These are phyloP conservation scores for Lordiphosa clarofinis DNA, from an alignment of 1,140 invertebrate genomes.

Conservation along the genomic window DNA sequence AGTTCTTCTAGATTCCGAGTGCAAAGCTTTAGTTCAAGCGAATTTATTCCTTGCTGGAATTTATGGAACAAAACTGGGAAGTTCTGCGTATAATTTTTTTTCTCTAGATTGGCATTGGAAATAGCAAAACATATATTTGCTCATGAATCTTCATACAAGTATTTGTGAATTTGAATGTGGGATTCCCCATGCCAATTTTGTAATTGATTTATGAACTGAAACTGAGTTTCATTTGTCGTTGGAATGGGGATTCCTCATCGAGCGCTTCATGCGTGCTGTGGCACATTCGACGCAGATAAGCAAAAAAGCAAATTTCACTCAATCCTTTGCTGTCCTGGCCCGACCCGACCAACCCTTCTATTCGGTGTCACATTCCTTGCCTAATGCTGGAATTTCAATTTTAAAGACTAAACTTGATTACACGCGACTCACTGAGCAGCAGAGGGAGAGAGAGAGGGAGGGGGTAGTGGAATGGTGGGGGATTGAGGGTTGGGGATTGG, in stretches of 20 bases:
- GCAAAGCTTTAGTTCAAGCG: no score
- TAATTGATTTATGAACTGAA: conserved; percentile 20
- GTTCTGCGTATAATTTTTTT: no score
- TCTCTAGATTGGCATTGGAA: no score
- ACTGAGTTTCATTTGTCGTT: conserved; percentile 9
- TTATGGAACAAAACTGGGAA: no score
- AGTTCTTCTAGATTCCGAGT: no score
- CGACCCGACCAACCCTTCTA: conserved; percentile 16
- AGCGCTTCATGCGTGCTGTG: conserved; percentile 30
- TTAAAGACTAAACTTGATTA: conserved; percentile 77
- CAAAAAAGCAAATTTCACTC: conserved; percentile 7
- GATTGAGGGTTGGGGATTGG: conserved; percentile 17
- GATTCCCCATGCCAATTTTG: background rate
- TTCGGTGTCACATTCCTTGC: conserved; percentile 48
- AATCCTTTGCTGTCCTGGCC: conserved; percentile 16
- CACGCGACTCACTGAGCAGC: conserved; percentile 43
- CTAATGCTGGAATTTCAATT: conserved; percentile 76
- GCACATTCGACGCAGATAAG: conserved; percentile 50
- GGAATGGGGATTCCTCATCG: background rate
- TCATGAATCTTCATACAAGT: no score
- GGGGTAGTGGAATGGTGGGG: background rate
- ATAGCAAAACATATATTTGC: no score
- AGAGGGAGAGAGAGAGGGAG: background rate
- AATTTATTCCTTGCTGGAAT: no score
- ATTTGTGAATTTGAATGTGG: no score